phyloP scores from a whole-genome alignment of 2,888 invertebrate genomes.

The Trachelus iudaicus region DNA sequence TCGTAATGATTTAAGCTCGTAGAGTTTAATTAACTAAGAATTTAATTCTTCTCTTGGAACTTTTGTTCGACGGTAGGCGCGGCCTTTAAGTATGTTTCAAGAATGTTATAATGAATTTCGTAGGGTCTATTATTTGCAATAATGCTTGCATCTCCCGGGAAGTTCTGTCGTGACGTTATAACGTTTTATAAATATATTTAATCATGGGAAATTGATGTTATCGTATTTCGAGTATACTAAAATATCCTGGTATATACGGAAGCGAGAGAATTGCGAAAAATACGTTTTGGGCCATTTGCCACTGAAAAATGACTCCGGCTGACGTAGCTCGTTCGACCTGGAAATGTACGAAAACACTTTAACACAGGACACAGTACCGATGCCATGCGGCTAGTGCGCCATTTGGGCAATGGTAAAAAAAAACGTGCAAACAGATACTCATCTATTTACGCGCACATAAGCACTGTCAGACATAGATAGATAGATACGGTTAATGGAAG shows the following conservation, averaged over 20 bases:
- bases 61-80: not conserved
- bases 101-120: not conserved
- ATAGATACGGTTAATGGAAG: not conserved
- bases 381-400: not conserved
- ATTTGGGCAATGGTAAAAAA: not conserved
- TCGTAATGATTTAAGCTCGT: not conserved
- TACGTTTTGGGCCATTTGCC: not conserved
- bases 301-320: not conserved
- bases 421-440: not conserved
- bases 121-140: not conserved
- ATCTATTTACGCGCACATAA: not conserved
- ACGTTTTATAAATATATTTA: not conserved
- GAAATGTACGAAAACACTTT: not conserved
- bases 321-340: not conserved
- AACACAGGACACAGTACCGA: not conserved
- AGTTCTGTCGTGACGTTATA: no score
- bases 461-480: not conserved
- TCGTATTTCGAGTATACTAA: not conserved
- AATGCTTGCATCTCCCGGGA: not conserved
- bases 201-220: not conserved
- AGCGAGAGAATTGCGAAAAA: not conserved
- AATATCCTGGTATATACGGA: not conserved
- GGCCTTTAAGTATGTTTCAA: not conserved
- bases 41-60: not conserved
- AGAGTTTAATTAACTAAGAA: not conserved